Percentiles rank a stretch among this genome's conserved stretches.
Conservation (phyloP, 2,888 invertebrate species). For the Orthosia incerta region DNA sequence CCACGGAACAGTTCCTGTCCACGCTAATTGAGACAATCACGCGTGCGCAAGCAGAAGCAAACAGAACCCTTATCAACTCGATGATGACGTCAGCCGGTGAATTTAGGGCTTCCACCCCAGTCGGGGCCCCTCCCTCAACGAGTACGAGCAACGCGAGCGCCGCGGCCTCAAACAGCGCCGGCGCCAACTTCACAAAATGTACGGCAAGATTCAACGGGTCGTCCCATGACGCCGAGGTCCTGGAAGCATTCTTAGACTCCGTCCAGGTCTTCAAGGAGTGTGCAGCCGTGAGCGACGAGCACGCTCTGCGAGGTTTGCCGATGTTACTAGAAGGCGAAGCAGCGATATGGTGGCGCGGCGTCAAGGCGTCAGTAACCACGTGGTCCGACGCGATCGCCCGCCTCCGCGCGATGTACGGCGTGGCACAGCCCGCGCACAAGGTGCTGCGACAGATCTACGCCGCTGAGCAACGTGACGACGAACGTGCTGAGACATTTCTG, state of each 20-base stretch:
- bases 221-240: constrained; percentile 3
- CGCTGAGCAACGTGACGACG: too few relatives aligned
- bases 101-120: constrained; percentile 13
- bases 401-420: background rate
- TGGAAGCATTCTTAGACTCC: constrained; percentile 4
- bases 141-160: background rate
- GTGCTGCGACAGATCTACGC: too few relatives aligned
- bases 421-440: too few relatives aligned
- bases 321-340: background rate
- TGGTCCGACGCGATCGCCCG: too few relatives aligned
- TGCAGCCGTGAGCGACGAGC: background rate
- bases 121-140: background rate
- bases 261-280: background rate
- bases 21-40: constrained; percentile 9
- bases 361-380: too few relatives aligned
- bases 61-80: constrained; percentile 6
- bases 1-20: background rate
- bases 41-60: constrained; percentile 11
- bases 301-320: too few relatives aligned
- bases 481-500: too few relatives aligned
- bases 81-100: constrained; percentile 2
- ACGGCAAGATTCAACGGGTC: constrained; percentile 5
- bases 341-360: background rate
- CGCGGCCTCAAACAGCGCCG: background rate
- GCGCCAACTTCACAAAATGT: constrained; percentile 12